Base-by-base conservation (phyloP, 1,140 invertebrate genomes). In the Olivierus martensii region DNA sequence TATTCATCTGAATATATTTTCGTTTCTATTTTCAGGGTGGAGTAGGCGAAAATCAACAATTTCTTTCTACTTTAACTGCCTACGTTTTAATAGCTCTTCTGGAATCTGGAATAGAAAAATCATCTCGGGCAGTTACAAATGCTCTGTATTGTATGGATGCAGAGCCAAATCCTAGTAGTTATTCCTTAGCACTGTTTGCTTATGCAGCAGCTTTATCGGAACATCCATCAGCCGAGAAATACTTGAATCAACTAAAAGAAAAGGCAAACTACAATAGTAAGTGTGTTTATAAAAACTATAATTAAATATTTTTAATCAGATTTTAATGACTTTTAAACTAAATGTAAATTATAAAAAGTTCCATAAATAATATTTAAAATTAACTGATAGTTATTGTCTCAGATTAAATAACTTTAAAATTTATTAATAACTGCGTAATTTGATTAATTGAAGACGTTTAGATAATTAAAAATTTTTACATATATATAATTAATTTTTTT, bases 31-130 rank as follows among this genome's bases (percentile, higher is more conserved):
- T 38, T 11, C 50, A 58, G 56, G 52, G 82, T 53, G 83, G 82
- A n/a, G 68, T 82, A 1, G 71, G 76, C 45, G 66, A 63, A 7
- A 62, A 76, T 5, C 78, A 81, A 18, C 72, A 76, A 1, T 75
- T 69, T 19, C 67, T 76, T 0, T 76, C 58, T 14, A 46, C 77
- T 0, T 64, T 83, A 11, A 81, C 81, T 0, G 80, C 81, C 0
- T 83, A 81, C 62, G 77, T 82, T 28, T 60, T 82, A 2, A 74
- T 80, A 2, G 73, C 80, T 1, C 69, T 83, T 3, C 57, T 82
- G 2, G 79, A 83, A 58, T 76, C 76, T 18, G 69, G 71, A 3
- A 66, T 63, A 34, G 28, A 52, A 0, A 37, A 43, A 14, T 15
- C 9, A 3, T 58, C 66, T 1, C 61, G 68, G 6, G 59, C 72